These are phyloP conservation scores for Verasper variegatus DNA, from an alignment of 2,113 vertebrate species.

Conservation along the genomic window DNA sequence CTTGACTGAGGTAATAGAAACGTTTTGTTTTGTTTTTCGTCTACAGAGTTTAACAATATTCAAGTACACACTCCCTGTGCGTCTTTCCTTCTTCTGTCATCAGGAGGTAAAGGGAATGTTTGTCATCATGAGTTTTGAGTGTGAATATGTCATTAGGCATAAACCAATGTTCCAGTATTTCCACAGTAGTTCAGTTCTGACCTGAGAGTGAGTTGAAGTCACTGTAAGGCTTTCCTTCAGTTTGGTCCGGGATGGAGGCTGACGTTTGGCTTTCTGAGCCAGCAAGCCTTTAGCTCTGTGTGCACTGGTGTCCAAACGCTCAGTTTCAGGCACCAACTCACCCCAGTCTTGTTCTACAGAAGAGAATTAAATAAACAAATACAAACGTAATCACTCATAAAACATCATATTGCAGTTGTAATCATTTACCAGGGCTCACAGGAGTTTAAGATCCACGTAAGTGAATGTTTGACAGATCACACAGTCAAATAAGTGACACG, in stretches of 20 bases:
- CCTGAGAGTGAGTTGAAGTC: constrained; percentile 69
- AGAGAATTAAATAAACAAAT: background rate
- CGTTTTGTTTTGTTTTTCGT: too few relatives aligned
- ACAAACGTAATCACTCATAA: background rate
- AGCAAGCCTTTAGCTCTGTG: constrained; percentile 89
- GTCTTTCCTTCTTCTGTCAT: too few relatives aligned
- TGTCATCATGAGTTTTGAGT: too few relatives aligned
- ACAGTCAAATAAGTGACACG: background rate
- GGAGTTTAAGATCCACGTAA: constrained; percentile 4
- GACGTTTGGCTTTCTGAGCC: constrained; percentile 89
- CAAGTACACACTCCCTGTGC: too few relatives aligned
- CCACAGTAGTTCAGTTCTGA: constrained; percentile 43
- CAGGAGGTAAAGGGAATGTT: too few relatives aligned
- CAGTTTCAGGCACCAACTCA: constrained; percentile 86
- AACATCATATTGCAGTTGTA: constrained; percentile 5
- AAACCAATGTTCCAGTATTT: too few relatives aligned
- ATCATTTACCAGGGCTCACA: constrained; percentile 16
- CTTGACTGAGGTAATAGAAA: too few relatives aligned
- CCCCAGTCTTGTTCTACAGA: constrained; percentile 82
- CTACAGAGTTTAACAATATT: too few relatives aligned
- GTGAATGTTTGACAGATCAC: constrained; percentile 38
- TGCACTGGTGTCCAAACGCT: constrained; percentile 89
- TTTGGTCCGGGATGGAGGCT: constrained; percentile 89
- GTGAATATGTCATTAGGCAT: too few relatives aligned
- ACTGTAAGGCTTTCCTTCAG: constrained; percentile 83